Base-by-base conservation (phyloP, 2,888 invertebrate genomes). In the Metalampra italica region DNA sequence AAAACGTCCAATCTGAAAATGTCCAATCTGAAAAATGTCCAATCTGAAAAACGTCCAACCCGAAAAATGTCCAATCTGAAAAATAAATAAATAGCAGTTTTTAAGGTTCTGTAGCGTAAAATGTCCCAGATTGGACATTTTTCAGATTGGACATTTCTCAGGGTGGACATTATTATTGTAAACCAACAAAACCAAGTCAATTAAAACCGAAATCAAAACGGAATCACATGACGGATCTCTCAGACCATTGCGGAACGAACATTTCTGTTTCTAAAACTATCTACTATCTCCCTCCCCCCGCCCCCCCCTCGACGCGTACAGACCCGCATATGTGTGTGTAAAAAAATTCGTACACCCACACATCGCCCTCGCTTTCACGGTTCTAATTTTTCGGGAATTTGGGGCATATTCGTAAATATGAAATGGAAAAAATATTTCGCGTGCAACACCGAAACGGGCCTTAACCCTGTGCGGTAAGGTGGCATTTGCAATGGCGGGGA, bases 381-480 rank as follows among this genome's bases (percentile, higher is more conserved):
- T 90, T 90, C 90, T 90, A 90, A 90, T 90, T 90, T 90, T 90
- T 90, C 80, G 88, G 85, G 90, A 90, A 90, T 90, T 90, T 89
- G 88, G 89, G 90, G 86, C 89, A 90, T 90, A 90, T 90, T 90
- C 90, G 90, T 90, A 90, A 90, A 90, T 90, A 89, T 90, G 89
- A 89, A 89, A 89, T 89, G 89, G 89, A 89, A 89, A 89, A 89
- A 89, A 89, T 89, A 89, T 88, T 86, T 83, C 80, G 78, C 79
- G 76, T 59, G 51, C 52, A 63, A 54, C 46, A n/a, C 53, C 50
- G 79, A 54, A 80, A 65, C 75, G 53, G 51, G 68, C 75, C 63
- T 55, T 86, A 71, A 59, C 1, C 7, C 22, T 1, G 1, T 2
- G 12, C 48, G 0, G 29, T 50, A 82, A 62, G 72, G 81, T 74